Conservation (phyloP, 2,888 invertebrate genomes). For the Noctua pronuba region DNA sequence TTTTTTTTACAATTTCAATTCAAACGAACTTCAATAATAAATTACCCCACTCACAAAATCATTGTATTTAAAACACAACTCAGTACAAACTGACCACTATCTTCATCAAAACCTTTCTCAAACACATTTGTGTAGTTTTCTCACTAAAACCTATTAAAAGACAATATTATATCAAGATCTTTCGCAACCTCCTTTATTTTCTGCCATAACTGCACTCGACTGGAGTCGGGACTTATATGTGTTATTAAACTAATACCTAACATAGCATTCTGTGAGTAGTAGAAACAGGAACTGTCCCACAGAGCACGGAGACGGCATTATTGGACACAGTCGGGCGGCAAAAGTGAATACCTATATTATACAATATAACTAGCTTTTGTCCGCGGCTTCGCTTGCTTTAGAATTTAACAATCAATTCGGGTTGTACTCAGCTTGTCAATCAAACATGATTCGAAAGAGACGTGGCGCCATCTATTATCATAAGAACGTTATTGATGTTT, state of each 20-base stretch:
- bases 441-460: too few species aligned
- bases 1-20: too few species aligned
- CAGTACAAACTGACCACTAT: neutral
- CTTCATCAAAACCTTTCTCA: neutral
- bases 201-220: slow-evolving; percentile 6
- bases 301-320: neutral
- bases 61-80: neutral
- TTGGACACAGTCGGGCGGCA: too few species aligned
- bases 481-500: too few species aligned
- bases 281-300: neutral
- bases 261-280: slow-evolving; percentile 10
- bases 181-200: slow-evolving; percentile 9
- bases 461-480: too few species aligned
- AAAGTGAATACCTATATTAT: too few species aligned
- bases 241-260: slow-evolving; percentile 38
- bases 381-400: too few species aligned
- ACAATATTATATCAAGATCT: slow-evolving; percentile 1
- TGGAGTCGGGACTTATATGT: slow-evolving; percentile 42
- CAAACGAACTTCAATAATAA: neutral
- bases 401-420: too few species aligned
- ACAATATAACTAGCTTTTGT: too few species aligned
- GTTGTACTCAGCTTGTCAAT: too few species aligned
- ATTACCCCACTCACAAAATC: neutral
- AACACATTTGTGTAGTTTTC: neutral
- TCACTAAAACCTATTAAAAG: neutral